Conservation (phyloP, 2,113 vertebrate species). For the Charadrius vociferus region DNA sequence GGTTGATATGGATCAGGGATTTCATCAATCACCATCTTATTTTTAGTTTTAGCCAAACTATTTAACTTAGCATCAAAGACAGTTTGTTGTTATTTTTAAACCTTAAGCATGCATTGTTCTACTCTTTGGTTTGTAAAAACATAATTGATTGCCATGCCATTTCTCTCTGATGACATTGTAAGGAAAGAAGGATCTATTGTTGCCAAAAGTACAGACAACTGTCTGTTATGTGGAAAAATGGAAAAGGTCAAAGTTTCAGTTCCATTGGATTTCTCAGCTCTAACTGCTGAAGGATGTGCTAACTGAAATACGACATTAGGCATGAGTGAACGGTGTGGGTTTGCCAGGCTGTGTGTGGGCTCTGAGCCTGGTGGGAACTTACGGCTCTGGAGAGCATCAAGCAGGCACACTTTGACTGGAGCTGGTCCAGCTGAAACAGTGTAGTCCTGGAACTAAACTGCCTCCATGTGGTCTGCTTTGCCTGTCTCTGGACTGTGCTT, state of each 20-base stretch:
- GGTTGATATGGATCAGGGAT: neutral
- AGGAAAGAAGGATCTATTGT: neutral
- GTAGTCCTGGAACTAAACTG: neutral
- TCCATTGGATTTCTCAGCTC: neutral
- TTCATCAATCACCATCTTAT: neutral
- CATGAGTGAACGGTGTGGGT: accelerated
- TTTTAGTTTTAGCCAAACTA: neutral
- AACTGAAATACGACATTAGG: neutral
- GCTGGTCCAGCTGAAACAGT: neutral
- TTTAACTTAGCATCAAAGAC: neutral
- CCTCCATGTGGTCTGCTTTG: neutral
- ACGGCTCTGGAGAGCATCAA: neutral
- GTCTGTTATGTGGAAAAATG: neutral
- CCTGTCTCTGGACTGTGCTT: neutral
- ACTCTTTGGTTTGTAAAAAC: neutral
- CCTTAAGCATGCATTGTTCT: neutral
- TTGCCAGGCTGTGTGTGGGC: neutral
- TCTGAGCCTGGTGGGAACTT: neutral
- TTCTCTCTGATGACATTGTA: neutral
- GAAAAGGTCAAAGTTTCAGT: neutral
- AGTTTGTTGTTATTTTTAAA: neutral
- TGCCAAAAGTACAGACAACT: neutral
- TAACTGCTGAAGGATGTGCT: neutral
- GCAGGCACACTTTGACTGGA: neutral
- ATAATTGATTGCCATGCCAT: accelerated